A percentile compares a stretch with the other conserved stretches of the same genome.
These are phyloP conservation scores for Spicauda simplicius DNA, from an alignment of 2,888 invertebrate species.

Conservation along the genomic window DNA sequence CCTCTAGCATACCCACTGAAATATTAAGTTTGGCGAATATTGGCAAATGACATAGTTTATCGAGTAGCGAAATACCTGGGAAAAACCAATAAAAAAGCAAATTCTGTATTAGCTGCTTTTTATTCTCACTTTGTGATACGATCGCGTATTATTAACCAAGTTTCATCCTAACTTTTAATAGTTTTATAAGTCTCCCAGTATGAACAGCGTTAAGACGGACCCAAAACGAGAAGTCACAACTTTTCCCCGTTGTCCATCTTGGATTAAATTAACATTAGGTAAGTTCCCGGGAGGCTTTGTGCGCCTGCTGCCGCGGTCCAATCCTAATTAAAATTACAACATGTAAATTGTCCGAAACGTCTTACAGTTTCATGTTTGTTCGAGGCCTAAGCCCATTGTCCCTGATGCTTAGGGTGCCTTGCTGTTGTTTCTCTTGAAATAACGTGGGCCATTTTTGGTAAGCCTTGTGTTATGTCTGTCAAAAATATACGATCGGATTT, in stretches of 20 bases:
- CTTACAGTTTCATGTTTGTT: conserved; percentile 69
- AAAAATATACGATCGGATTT: no score
- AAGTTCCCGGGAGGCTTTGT: conserved; percentile 68
- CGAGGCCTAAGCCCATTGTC: conserved; percentile 47
- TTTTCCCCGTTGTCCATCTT: conserved; percentile 74
- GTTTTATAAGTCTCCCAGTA: conserved; percentile 42
- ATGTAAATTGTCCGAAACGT: conserved; percentile 72
- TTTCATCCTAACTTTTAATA: no score
- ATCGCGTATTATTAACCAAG: no score
- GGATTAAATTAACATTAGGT: conserved; percentile 84
- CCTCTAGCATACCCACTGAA: no score
- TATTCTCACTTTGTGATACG: no score
- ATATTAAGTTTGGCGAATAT: no score
- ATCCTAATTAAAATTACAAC: conserved; percentile 83
- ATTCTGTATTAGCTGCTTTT: no score
- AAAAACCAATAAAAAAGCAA: no score
- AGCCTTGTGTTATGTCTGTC: not conserved
- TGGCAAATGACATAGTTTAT: no score
- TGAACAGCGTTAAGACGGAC: conserved; percentile 56
- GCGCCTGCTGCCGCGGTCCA: conserved; percentile 64
- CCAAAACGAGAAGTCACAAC: conserved; percentile 74
- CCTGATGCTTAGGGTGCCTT: conserved; percentile 10
- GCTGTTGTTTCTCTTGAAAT: conserved; percentile 16
- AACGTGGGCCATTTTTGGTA: not conserved
- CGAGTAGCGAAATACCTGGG: no score